Percentiles rank a stretch among this genome's conserved stretches.
Conservation (phyloP, 2,797 vertebrate genomes). For the Poecilia picta region DNA sequence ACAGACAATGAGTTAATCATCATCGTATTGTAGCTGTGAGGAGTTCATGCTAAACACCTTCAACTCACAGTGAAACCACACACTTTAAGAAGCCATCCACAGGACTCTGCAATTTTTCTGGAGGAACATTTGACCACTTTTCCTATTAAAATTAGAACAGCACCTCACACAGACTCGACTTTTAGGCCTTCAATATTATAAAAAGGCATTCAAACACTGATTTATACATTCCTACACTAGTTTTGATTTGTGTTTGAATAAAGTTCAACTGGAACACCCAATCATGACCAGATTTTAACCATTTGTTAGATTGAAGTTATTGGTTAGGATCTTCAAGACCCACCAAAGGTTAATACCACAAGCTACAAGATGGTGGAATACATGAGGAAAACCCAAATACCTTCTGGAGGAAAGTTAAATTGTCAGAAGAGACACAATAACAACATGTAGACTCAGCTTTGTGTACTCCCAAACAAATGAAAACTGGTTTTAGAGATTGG, state of each 20-base stretch:
- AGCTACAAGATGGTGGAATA: neutral
- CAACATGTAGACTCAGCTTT: neutral
- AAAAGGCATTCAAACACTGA: neutral
- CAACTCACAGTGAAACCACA: neutral
- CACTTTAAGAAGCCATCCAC: neutral
- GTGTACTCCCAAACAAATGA: neutral
- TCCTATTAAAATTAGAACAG: neutral
- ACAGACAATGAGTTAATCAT: slow-evolving; percentile 16
- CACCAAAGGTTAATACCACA: neutral
- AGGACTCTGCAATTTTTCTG: neutral
- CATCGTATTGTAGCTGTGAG: neutral
- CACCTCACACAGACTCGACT: neutral
- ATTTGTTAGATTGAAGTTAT: neutral
- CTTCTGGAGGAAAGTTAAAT: neutral
- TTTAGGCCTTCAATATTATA: neutral
- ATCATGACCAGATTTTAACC: neutral
- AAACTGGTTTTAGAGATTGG: neutral
- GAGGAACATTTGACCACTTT: neutral
- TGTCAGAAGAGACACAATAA: neutral
- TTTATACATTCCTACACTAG: neutral
- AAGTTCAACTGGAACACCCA: neutral
- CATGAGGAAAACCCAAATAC: neutral
- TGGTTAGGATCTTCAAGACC: neutral
- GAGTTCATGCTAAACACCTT: neutral
- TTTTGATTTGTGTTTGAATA: neutral